Evolutionary conservation across 2,113 vertebrate genomes (phyloP).

Genomic region (Clinocottus analis): DNA sequence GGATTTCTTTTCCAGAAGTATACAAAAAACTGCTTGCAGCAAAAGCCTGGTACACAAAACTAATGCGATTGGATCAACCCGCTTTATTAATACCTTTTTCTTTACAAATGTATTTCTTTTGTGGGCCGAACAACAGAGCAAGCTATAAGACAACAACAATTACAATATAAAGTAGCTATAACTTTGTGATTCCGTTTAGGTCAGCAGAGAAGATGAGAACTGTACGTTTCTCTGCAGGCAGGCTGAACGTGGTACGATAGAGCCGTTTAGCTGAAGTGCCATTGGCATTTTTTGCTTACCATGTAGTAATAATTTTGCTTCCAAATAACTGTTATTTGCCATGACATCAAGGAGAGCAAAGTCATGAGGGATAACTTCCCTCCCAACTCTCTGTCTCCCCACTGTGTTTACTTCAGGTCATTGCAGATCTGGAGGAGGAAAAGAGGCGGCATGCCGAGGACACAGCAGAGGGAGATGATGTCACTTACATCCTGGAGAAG

Average conservation of each 20-base stretch:
- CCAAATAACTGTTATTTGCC: not conserved
- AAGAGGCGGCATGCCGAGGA: slow-evolving; percentile 94
- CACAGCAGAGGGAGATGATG: slow-evolving; percentile 95
- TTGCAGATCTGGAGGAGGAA: slow-evolving; percentile 96
- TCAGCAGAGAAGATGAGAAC: slow-evolving; percentile 1
- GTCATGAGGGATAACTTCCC: not conserved
- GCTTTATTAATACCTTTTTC: not conserved
- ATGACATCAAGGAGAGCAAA: not conserved
- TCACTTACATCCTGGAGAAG: slow-evolving; percentile 98
- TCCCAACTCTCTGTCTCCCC: slow-evolving; percentile 29
- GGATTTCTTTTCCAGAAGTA: not conserved
- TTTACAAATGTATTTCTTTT: not conserved
- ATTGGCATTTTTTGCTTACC: not conserved
- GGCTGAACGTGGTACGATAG: not conserved
- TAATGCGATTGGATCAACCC: not conserved
- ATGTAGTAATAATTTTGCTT: not conserved
- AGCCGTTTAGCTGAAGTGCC: not conserved
- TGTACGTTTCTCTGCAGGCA: slow-evolving; percentile 7
- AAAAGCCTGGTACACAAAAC: not conserved
- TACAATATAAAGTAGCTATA: no score
- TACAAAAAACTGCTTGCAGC: not conserved
- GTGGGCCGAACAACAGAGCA: not conserved
- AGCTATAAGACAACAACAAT: no score
- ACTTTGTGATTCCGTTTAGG: no score
- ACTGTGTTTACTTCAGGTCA: slow-evolving; percentile 86